Conservation (phyloP, 2,888 invertebrate genomes). For the Bimastos eiseni region DNA sequence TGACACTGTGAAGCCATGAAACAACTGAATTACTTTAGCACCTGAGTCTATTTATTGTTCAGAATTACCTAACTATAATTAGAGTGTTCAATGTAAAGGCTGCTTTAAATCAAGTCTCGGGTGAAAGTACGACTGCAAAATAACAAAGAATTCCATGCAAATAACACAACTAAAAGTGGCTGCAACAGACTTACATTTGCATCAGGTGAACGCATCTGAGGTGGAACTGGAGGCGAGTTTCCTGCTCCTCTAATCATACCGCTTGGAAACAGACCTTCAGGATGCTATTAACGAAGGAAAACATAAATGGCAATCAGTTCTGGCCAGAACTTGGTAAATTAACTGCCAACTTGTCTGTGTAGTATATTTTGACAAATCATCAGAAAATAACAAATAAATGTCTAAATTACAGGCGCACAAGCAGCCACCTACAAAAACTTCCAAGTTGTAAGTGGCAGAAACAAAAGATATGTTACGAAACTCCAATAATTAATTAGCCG, state of each 20-base stretch:
- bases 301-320: not conserved
- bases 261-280: not conserved
- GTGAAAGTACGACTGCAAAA: not conserved
- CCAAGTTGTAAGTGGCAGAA: too few relatives aligned
- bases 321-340: not conserved
- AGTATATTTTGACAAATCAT: too few relatives aligned
- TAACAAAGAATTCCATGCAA: not conserved
- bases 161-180: not conserved
- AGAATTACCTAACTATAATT: not conserved
- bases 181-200: not conserved
- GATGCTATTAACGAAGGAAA: not conserved
- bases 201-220: not conserved
- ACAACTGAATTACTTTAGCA: not conserved
- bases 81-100: not conserved
- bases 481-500: too few relatives aligned
- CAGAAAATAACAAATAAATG: too few relatives aligned
- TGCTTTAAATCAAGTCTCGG: not conserved
- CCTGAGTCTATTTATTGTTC: not conserved
- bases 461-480: too few relatives aligned
- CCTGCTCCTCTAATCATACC: not conserved
- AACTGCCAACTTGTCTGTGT: not conserved
- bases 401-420: too few relatives aligned
- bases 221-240: not conserved
- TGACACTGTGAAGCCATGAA: not conserved
- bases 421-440: too few relatives aligned